phyloP scores from a whole-genome alignment of 2,113 vertebrate genomes.

The Meriones unguiculatus region DNA sequence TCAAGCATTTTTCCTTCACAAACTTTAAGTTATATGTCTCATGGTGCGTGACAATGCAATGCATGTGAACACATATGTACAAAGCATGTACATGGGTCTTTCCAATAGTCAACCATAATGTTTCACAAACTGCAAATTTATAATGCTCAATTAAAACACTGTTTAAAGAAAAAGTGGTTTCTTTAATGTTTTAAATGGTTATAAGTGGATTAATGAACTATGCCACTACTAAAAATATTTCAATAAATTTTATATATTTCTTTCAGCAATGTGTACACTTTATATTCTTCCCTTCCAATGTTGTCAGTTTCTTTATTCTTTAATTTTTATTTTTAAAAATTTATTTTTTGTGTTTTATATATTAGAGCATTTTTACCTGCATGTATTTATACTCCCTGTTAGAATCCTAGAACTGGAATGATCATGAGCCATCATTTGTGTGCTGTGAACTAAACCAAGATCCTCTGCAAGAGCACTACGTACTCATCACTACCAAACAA shows the following conservation, averaged over 20 bases:
- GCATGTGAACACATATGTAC: not conserved
- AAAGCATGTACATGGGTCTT: not conserved
- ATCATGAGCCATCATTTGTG: not conserved
- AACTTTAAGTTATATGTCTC: not conserved
- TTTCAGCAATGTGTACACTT: not conserved
- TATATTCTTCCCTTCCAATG: not conserved
- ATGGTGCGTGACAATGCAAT: not conserved
- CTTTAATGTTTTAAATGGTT: not conserved
- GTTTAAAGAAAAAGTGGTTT: not conserved
- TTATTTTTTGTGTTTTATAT: too few species aligned
- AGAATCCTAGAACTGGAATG: too few species aligned
- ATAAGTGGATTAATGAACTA: not conserved
- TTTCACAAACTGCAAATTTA: not conserved
- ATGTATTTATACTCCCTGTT: too few species aligned
- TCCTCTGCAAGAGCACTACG: not conserved
- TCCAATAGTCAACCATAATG: not conserved
- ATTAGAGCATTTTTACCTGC: not conserved
- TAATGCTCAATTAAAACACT: not conserved
- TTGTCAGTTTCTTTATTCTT: not conserved
- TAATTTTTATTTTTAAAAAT: not conserved
- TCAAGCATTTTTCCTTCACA: slow-evolving; percentile 60
- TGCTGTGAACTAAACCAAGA: not conserved
- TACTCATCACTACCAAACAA: too few species aligned
- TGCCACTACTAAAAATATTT: not conserved
- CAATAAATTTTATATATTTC: not conserved